Conservation (phyloP, 2,797 vertebrate species). For the Perodicticus potto region DNA sequence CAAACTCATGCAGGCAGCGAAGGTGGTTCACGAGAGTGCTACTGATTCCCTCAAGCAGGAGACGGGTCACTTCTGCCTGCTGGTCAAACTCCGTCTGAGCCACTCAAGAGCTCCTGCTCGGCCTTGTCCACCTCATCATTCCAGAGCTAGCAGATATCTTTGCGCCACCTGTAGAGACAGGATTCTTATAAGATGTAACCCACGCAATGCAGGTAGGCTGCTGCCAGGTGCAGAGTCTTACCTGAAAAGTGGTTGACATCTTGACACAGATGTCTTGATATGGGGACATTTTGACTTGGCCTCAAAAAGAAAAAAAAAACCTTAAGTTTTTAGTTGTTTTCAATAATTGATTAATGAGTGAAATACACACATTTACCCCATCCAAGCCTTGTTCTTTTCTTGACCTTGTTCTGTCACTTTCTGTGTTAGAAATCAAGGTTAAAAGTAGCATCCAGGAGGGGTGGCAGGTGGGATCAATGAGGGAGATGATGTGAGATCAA, state of each 20-base stretch:
- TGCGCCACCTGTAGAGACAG: no score
- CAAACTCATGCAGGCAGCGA: slow-evolving; percentile 96
- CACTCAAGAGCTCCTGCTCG: slow-evolving; percentile 93
- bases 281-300: background rate
- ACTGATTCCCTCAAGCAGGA: slow-evolving; percentile 96
- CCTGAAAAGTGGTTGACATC: background rate
- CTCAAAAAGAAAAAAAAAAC: background rate
- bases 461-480: background rate
- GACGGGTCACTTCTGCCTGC: slow-evolving; percentile 95
- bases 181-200: background rate
- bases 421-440: background rate
- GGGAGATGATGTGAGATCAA: background rate
- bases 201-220: background rate
- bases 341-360: background rate
- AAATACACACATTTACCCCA: background rate
- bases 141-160: no score
- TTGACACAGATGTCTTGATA: background rate
- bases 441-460: background rate
- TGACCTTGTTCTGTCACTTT: background rate
- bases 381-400: background rate
- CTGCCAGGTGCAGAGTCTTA: background rate
- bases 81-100: slow-evolving; percentile 96
- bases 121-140: slow-evolving; percentile 86
- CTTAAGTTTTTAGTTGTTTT: background rate
- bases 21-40: slow-evolving; percentile 98